These are phyloP conservation scores for Semnornis frantzii DNA, from an alignment of 2,113 vertebrate species.

Conservation along the genomic window DNA sequence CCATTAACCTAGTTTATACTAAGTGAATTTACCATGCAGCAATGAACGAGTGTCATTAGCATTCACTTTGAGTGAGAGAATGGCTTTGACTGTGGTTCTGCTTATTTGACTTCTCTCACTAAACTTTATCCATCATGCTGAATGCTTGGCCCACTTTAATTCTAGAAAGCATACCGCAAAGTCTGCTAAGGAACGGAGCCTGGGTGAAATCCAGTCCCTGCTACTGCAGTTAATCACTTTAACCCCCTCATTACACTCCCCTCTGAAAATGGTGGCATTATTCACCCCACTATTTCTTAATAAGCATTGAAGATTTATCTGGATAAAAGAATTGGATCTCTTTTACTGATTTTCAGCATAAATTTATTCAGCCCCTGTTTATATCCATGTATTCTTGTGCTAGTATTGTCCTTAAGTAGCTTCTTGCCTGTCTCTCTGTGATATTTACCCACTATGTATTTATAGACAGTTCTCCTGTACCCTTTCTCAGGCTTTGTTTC, in stretches of 20 bases:
- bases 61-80: slow-evolving; percentile 40
- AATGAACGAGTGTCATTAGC: slow-evolving; percentile 25
- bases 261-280: not conserved
- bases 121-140: slow-evolving; percentile 29
- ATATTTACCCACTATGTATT: slow-evolving; percentile 33
- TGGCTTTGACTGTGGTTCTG: slow-evolving; percentile 44
- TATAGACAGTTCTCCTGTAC: not conserved
- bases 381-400: not conserved
- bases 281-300: not conserved
- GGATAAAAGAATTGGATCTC: not conserved
- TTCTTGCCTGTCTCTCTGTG: not conserved
- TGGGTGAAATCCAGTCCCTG: not conserved
- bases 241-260: not conserved
- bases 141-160: slow-evolving; percentile 41
- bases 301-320: not conserved
- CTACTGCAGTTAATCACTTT: not conserved
- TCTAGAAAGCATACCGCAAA: not conserved
- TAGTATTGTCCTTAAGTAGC: not conserved
- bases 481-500: slow-evolving; percentile 38
- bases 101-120: slow-evolving; percentile 54
- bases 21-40: not conserved
- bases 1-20: slow-evolving; percentile 34
- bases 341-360: not conserved
- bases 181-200: not conserved
- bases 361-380: not conserved